Evolutionary conservation across 2,113 vertebrate species (phyloP).

Genomic region (Capreolus pygargus): DNA sequence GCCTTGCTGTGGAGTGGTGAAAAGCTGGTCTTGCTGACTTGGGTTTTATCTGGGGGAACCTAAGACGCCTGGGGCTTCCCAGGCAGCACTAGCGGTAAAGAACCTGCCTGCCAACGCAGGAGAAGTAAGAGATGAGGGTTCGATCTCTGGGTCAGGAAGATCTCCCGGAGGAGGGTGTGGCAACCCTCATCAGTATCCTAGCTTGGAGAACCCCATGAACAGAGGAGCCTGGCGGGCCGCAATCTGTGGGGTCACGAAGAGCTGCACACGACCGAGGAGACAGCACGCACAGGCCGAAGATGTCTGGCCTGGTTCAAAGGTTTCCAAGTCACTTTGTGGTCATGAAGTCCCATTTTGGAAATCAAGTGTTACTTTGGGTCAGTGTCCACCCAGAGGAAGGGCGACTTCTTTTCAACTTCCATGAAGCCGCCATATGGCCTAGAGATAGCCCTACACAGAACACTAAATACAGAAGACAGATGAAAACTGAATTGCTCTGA

Average conservation of each 20-base stretch:
- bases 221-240: neutral
- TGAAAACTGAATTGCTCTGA: neutral
- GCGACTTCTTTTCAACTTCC: neutral
- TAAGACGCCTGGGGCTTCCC: neutral
- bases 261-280: neutral
- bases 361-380: neutral
- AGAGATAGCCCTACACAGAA: neutral
- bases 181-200: neutral
- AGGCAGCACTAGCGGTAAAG: neutral
- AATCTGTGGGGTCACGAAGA: neutral
- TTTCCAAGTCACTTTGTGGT: neutral
- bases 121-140: neutral
- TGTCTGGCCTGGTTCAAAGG: neutral
- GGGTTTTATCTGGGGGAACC: neutral
- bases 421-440: neutral
- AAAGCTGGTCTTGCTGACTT: neutral
- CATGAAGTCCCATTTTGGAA: neutral
- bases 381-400: neutral
- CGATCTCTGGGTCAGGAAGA: neutral
- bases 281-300: neutral
- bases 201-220: neutral
- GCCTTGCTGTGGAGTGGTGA: neutral
- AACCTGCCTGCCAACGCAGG: neutral
- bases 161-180: neutral
- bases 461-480: neutral